Conservation (phyloP, 2,797 vertebrate genomes). For the Phataginus tetradactyla region DNA sequence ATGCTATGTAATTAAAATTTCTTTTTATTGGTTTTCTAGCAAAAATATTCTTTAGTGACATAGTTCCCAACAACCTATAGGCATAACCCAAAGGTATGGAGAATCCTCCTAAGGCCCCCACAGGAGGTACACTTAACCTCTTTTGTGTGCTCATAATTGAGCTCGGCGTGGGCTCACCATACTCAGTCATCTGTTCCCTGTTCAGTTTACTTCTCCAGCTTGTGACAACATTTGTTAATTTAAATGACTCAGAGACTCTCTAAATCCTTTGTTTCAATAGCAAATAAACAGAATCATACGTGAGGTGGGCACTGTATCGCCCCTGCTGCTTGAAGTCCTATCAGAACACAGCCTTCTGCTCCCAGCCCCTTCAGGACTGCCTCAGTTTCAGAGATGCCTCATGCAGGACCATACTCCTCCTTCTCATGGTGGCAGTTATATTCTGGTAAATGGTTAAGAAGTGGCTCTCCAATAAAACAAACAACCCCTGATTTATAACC, state of each 20-base stretch:
- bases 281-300: background rate
- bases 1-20: background rate
- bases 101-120: background rate
- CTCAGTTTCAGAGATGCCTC: background rate
- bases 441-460: background rate
- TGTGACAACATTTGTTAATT: slow-evolving; percentile 8
- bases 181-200: background rate
- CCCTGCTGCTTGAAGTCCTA: background rate
- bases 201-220: background rate
- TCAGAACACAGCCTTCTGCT: background rate
- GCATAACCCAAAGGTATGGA: background rate
- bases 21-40: background rate
- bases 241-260: slow-evolving; percentile 3
- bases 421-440: background rate
- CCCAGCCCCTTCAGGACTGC: background rate
- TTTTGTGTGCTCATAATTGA: background rate
- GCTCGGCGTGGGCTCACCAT: background rate
- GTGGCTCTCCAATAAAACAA: background rate
- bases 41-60: background rate
- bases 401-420: background rate
- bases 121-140: background rate
- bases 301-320: background rate
- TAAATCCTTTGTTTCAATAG: background rate
- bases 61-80: background rate
- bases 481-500: background rate